These are phyloP conservation scores for Pterocles burchelli DNA, from an alignment of 2,113 vertebrate species.

Conservation along the genomic window DNA sequence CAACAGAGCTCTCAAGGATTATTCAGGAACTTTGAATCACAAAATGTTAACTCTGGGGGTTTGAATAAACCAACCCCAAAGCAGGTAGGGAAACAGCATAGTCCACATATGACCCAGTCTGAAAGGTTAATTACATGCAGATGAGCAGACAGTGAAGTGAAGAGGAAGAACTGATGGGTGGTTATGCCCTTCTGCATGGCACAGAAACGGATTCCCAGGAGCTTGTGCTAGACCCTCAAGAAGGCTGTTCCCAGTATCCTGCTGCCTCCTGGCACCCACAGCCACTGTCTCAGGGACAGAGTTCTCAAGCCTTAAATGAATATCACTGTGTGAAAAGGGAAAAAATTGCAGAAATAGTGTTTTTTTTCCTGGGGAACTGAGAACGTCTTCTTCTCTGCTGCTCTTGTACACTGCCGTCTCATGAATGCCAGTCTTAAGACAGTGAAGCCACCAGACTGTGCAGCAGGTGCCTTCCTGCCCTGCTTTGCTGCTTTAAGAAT, in stretches of 20 bases:
- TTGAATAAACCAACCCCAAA: background rate
- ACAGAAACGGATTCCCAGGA: background rate
- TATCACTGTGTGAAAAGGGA: background rate
- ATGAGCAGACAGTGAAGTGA: background rate
- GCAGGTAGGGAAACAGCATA: background rate
- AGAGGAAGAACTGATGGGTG: background rate
- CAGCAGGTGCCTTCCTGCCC: background rate
- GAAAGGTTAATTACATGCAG: background rate
- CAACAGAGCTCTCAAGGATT: background rate
- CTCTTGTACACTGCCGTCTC: background rate
- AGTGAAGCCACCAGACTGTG: background rate
- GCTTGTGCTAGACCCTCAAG: accelerated
- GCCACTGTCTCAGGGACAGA: background rate
- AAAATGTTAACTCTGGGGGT: background rate
- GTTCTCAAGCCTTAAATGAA: background rate
- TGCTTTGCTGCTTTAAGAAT: background rate
- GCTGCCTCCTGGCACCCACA: background rate
- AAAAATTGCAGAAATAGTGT: background rate
- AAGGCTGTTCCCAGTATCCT: background rate
- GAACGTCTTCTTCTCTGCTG: background rate
- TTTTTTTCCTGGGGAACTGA: background rate
- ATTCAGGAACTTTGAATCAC: background rate
- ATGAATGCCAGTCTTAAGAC: background rate
- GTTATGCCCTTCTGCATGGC: background rate
- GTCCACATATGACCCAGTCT: background rate